Evolutionary conservation across 35 echinoderm and acorn worm genomes (phyloP), one percentile per base, ranked within the genome.

Genomic region (Ophiothrix spiculata): DNA sequence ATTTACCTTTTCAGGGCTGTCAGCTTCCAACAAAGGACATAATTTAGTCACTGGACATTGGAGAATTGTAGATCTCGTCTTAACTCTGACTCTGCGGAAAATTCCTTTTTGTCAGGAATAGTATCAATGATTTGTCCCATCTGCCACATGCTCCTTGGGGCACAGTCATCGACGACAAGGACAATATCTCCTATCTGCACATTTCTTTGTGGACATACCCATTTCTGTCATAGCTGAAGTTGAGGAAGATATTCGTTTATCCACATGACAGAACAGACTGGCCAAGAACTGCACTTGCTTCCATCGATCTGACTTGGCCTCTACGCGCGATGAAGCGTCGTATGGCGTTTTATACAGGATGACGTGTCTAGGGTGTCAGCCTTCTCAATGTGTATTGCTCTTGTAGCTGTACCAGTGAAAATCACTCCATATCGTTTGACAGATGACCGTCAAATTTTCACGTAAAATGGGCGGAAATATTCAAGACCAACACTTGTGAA

Each of bases 401-500:
- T 33, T 37, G 75, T 74, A 3, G 79, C 28, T 31, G 80, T 34
- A 38, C 91, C 88, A 4, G 91, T 93, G 64, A 89, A 88, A 17
- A 93, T 64, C 15, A 89, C 86, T 4, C 81, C 76, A 80, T 89
- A 93, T 56, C 76, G 14, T 31, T 84, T 88, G 0, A 81, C 35
- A 21, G 37, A 45, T 31, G 32, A 64, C 76, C 90, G 15, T 19
- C 60, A 31, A 34, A 56, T 36, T 21, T 40, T 81, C 38, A 83
- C 34, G 33, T 84, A 45, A 35, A 81, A 89, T 56, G 86, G 86
- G 10, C 86, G 80, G 46, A 89, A 93, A 32, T 84, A 89, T 42
- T 88, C 79, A 4, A 92, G n/a, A 8, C 85, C 90, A 41, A 36
- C 36, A 28, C 38, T 33, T 32, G 31, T 85, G 39, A 85, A 85